Evolutionary conservation across 2,888 invertebrate species (phyloP), one percentile per base, ranked within the genome.

Genomic region (Latrodectus hesperus): DNA sequence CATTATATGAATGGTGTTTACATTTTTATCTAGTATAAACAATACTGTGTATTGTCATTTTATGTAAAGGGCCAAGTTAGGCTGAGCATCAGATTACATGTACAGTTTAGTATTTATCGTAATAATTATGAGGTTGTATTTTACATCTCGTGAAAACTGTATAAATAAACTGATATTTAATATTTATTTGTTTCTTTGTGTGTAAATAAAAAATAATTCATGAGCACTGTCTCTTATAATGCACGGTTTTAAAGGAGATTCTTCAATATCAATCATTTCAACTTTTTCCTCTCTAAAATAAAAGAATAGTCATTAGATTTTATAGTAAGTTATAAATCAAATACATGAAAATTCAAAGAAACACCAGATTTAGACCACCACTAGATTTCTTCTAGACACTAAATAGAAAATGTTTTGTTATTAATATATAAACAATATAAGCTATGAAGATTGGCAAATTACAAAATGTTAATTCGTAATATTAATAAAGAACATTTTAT

Each of bases 41-140:
- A 90, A 90, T 90, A 90, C 90, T 90, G 89, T 90, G 90, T 90
- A 90, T 90, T 90, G 90, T 89, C 79, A 89, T 60, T 85, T 82
- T 89, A 84, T 89, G 90, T 90, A 90, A 85, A 88, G 84, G 89
- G 81, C 85, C 88, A 78, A 70, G 80, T 85, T 64, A 75, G 84
- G 86, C 70, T 72, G 65, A 64, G 55, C 65, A 78, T 82, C 71
- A 83, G 75, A 26, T 76, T 67, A n/a, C 22, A 64, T 78, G 74
- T 85, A 71, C 64, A 79, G 74, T 72, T 60, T 55, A 60, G 72
- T 83, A 76, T 72, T 76, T 81, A 81, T 68, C 67, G 53, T 64
- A 82, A 53, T 75, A 73, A 26, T 84, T 60, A 79, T 80, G 38
- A 74, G 60, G 79, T 79, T 85, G 67, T 74, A 65, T 75, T 78